phyloP scores from a whole-genome alignment of 1,140 invertebrate genomes.

The Eupristina koningsbergeri region DNA sequence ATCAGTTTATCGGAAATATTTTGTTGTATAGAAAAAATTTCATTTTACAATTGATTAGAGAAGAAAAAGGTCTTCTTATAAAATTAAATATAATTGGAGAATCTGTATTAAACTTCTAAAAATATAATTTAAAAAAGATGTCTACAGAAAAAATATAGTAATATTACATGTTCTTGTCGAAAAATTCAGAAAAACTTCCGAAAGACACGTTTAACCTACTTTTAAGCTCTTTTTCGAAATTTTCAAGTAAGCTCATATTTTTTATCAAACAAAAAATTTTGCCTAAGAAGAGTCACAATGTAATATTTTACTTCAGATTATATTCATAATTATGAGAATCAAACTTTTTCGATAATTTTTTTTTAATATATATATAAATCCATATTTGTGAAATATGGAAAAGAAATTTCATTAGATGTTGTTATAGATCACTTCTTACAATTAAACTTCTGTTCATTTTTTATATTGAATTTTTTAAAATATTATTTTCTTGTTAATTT shows the following conservation, averaged over 20 bases:
- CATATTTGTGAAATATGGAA: no score
- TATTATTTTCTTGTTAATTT: no score
- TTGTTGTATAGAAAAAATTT: constrained; percentile 61
- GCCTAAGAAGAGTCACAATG: neutral
- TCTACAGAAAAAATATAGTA: no score
- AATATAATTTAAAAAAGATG: no score
- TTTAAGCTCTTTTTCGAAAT: neutral
- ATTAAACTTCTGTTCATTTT: no score
- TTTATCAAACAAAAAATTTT: neutral
- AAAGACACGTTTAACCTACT: neutral
- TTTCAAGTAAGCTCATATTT: neutral
- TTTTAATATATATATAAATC: no score
- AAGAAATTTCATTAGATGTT: no score
- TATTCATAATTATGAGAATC: neutral
- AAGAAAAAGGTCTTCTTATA: constrained; percentile 51
- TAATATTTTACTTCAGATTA: neutral
- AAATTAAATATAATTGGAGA: constrained; percentile 65
- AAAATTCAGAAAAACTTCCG: no score
- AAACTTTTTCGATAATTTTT: neutral
- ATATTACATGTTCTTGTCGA: no score
- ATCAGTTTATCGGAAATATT: constrained; percentile 52
- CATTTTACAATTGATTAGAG: constrained; percentile 36
- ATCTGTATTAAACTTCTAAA: no score
- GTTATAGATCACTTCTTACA: no score
- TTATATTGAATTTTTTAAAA: neutral